Evolutionary conservation across 2,113 vertebrate genomes (phyloP).

Genomic region (Xiphophorus couchianus): DNA sequence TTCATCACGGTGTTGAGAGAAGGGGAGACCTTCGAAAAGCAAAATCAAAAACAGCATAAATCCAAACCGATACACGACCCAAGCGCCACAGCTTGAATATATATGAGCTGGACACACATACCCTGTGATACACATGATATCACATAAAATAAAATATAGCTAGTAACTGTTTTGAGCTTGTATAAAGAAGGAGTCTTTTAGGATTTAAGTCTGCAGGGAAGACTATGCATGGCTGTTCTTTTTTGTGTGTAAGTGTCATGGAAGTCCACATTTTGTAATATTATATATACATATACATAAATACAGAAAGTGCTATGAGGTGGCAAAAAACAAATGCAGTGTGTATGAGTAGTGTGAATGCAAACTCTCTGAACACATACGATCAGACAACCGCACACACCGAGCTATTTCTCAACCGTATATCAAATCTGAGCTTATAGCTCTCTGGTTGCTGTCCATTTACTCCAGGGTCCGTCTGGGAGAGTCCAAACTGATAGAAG

Average conservation of each 20-base stretch:
- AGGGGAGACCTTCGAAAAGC: conserved; percentile 3
- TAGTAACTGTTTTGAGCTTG: conserved; percentile 55
- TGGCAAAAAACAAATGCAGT: conserved; percentile 1
- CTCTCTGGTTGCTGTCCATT: conserved; percentile 72
- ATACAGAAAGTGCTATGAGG: neutral
- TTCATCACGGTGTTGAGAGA: conserved; percentile 5
- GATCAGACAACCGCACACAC: conserved; percentile 21
- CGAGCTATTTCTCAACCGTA: conserved; percentile 60
- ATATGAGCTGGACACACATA: conserved; percentile 19
- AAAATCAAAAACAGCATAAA: conserved; percentile 1
- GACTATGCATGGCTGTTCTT: conserved; percentile 2
- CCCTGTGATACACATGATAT: neutral
- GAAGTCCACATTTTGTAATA: conserved; percentile 36
- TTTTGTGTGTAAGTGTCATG: conserved; percentile 25
- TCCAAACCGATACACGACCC: conserved; percentile 2
- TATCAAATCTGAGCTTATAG: conserved; percentile 76
- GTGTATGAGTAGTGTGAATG: conserved; percentile 36
- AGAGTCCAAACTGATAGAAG: conserved; percentile 74
- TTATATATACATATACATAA: neutral
- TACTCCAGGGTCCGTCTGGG: conserved; percentile 74
- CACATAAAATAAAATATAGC: conserved; percentile 53
- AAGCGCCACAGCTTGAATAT: conserved; percentile 16
- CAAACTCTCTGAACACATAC: conserved; percentile 21
- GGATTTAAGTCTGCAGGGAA: conserved; percentile 71
- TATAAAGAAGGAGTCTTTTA: conserved; percentile 69